Base-by-base conservation (phyloP, 2,888 invertebrate genomes). In the Digitonthophagus gazella region DNA sequence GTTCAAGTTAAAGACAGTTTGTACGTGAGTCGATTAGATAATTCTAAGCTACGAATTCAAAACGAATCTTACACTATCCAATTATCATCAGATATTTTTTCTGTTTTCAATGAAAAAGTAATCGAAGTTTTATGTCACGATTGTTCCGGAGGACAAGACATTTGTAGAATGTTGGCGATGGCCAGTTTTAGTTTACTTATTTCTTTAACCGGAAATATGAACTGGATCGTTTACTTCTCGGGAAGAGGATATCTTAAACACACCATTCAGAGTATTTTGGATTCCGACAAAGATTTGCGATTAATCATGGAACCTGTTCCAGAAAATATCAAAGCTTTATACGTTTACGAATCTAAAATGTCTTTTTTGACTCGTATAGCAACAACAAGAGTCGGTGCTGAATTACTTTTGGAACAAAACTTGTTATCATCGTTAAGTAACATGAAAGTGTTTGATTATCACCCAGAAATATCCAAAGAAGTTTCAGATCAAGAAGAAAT, bases 261-360 rank as follows among this genome's bases (percentile, higher is more conserved):
- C 75, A 86, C 96, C 65, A 90, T 96, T 19, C 93, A 95, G 76
- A 92, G 92, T 71, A 82, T 97, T 69, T 79, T 90, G 70, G 90
- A 91, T 70, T 91, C 93, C 44, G 93, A 96, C 78, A 88, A 87
- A 61, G 87, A 90, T 15, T 81, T 95, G 15, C 84, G 85, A 67
- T 84, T 85, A 78, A 86, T 91, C n/a, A 77, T 93, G 58, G 89
- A 90, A 75, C 87, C 88, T 11, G 86, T 85, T 72, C 90, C 91
- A 0, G 87, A 88, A 22, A 89, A 89, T 1, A 85, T 96, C 58
- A 88, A 92, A 68, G 90, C 91, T 0, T 83, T 96, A 0, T 96
- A 94, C 84, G 88, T 95, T 14, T 96, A 94, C 83, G 93, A 95
- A 81, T 91, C 95, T 0, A 93, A 94, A 84, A 91, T 96, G 90